Evolutionary conservation across 1,140 invertebrate genomes (phyloP).

Genomic region (Reticulitermes speratus): DNA sequence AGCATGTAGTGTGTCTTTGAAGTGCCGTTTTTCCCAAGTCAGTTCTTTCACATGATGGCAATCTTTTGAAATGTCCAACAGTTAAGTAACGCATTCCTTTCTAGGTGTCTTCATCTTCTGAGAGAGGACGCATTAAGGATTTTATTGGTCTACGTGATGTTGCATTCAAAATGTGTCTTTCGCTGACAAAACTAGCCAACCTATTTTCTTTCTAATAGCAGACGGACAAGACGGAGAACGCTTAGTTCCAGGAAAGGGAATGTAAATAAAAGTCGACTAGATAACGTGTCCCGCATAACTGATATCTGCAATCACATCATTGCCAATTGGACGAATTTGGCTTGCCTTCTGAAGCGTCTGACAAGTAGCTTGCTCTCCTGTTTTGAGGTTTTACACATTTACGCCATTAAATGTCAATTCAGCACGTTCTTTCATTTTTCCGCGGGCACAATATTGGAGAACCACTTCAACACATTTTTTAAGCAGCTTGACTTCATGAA

Average conservation of each 20-base stretch:
- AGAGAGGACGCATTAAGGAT: neutral
- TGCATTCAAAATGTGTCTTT: constrained; percentile 1
- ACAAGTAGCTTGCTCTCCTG: neutral
- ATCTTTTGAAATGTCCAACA: neutral
- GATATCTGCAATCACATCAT: neutral
- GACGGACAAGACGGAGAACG: neutral
- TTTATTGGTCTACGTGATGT: constrained; percentile 7
- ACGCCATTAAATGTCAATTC: neutral
- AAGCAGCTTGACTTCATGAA: too few species aligned
- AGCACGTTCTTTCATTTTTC: neutral
- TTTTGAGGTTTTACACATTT: neutral
- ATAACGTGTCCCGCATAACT: neutral
- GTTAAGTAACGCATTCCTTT: neutral
- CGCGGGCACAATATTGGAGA: neutral
- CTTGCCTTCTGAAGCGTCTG: neutral
- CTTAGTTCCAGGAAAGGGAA: neutral
- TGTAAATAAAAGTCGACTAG: neutral
- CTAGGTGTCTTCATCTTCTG: neutral
- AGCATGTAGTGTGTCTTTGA: too few species aligned
- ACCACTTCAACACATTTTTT: too few species aligned
- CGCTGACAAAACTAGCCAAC: neutral
- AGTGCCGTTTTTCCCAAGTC: too few species aligned
- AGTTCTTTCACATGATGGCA: neutral
- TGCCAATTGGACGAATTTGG: neutral
- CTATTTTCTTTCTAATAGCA: neutral